Base-by-base conservation (phyloP, 1,140 invertebrate species). In the Cyrtorhinus lividipennis region DNA sequence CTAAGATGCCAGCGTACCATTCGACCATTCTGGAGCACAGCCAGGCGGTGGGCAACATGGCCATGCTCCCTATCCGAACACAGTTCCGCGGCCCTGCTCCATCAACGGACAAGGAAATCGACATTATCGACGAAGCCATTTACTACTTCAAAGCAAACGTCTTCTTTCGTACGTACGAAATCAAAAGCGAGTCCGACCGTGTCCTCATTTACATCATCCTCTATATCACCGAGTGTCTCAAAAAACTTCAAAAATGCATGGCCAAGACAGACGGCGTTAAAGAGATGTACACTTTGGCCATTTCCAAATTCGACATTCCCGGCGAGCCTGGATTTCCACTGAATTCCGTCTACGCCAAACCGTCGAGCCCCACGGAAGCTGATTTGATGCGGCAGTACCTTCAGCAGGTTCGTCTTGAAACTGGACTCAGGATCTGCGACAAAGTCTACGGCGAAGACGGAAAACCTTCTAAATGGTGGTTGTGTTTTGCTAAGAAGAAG, bases 101-200 rank as follows among this genome's bases (percentile, higher is more conserved):
- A 45, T 77, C 76, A 15, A 80, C 78, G 64, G 79, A 77, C 26
- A 81, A 82, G 65, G 85, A 90, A 24, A 78, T 83, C 66, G 97
- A 99, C 75, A 92, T 99, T 67, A 92, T 99, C 67, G 96, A 99
- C 78, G 97, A 99, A 80, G 89, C 95, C 25, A 77, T 99, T 10
- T 90, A 89, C 71, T 99, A 85, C 73, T 99, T 99, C 74, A 98
- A 96, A 79, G 94, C 97, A 1, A 99, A 99, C 78, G 95, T 99
- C 5, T 99, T 99, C 75, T 99, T 99, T 73, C 85, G 94, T 67
- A 98, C 93, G 48, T 99, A 97, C 75, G 95, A 99, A 78, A 95
- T 98, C 62, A 97, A 96, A 87, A 94, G 86, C 70, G 92, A 96
- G 75, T 84, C 92, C 22, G 95, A 98, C 73, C 81, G 95, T 71